Base-by-base conservation (phyloP, 2,888 invertebrate species). In the Platycheirus albimanus region DNA sequence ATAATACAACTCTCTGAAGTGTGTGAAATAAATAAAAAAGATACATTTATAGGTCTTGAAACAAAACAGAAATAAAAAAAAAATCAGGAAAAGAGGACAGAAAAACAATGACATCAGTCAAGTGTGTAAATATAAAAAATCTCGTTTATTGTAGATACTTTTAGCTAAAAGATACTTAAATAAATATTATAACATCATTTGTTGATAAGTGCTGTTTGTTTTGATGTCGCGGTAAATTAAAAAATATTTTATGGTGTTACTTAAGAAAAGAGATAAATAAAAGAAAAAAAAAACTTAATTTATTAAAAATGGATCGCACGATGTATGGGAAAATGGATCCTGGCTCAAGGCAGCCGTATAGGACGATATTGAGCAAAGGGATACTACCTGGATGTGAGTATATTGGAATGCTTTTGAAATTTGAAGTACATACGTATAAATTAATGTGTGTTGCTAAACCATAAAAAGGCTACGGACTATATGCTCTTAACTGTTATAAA, bases 271-370 rank as follows among this genome's bases (percentile, higher is more conserved):
- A 61, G 33, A 11, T n/a, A 17, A 11, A n/a, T n/a, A n/a, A n/a
- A n/a, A n/a, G n/a, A n/a, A n/a, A n/a, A n/a, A n/a, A n/a, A n/a
- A n/a, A n/a, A n/a, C n/a, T n/a, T n/a, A n/a, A n/a, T n/a, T n/a
- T 30, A 43, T 7, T 17, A 87, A 76, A n/a, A 47, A 96, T 97
- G 96, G 96, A 97, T 93, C 94, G 96, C 90, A 95, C 96, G 90
- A 96, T 96, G 96, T 97, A 97, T 90, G 96, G 96, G 86, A 96
- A 96, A 92, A 93, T 96, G 89, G 94, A 94, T 90, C 96, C 96
- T 67, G 96, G 96, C 88, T 95, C 95, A 89, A 94, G 96, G 91
- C 95, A 96, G 88, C 96, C 97, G 64, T 97, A 96, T 91, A 94
- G 96, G 91, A 96, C 96, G 90, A 93, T 95, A 90, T 95, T 93